These are phyloP conservation scores for Sylvia borin DNA, from an alignment of 2,797 vertebrate genomes.

Conservation along the genomic window DNA sequence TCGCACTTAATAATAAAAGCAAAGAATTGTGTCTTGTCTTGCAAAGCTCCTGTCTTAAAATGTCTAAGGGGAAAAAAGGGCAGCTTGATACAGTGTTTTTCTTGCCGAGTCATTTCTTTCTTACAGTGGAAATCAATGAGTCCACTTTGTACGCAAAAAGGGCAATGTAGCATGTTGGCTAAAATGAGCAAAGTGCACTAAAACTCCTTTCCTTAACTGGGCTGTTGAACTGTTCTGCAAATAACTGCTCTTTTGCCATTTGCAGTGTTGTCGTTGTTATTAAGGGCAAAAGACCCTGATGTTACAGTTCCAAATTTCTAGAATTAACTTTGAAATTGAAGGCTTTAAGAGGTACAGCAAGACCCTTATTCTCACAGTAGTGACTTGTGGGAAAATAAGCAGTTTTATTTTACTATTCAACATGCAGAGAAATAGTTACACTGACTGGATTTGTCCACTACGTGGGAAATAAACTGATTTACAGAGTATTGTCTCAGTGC, in stretches of 20 bases:
- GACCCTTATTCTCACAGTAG: slow-evolving; percentile 56
- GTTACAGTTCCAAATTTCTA: slow-evolving; percentile 53
- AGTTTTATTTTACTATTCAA: slow-evolving; percentile 73
- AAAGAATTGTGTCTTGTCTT: slow-evolving; percentile 76
- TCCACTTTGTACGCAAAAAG: slow-evolving; percentile 25
- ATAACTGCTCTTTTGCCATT: slow-evolving; percentile 55
- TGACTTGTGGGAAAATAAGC: slow-evolving; percentile 55
- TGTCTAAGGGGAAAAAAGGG: slow-evolving; percentile 48
- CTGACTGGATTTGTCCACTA: slow-evolving; percentile 65
- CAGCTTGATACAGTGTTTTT: slow-evolving; percentile 66
- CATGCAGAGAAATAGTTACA: slow-evolving; percentile 59
- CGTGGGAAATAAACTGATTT: slow-evolving; percentile 74
- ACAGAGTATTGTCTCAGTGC: slow-evolving; percentile 53
- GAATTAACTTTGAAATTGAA: slow-evolving; percentile 50
- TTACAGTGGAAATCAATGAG: slow-evolving; percentile 40
- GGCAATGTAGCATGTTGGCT: slow-evolving; percentile 65
- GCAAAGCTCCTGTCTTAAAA: slow-evolving; percentile 77
- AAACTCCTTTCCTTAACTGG: slow-evolving; percentile 54
- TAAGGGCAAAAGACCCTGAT: not conserved
- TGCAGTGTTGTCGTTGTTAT: slow-evolving; percentile 14
- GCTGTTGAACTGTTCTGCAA: slow-evolving; percentile 53
- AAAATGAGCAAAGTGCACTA: slow-evolving; percentile 68
- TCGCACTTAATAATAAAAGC: slow-evolving; percentile 78
- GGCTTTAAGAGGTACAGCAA: slow-evolving; percentile 59
- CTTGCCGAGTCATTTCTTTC: slow-evolving; percentile 61